Conservation (phyloP, 2,113 vertebrate species). For the Eubucco bourcierii region DNA sequence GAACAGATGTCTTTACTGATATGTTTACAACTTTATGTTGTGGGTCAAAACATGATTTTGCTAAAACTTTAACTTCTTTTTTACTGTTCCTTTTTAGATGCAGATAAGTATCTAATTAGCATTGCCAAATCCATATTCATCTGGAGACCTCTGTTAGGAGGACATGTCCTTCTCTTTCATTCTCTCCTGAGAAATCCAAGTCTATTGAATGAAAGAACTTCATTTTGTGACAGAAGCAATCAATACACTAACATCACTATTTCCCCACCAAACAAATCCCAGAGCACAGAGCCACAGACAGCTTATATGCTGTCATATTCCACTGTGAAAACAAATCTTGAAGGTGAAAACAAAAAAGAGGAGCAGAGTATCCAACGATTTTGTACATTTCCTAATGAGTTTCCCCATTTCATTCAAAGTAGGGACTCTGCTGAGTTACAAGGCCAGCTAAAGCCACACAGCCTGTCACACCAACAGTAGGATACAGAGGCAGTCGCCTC, state of each 20-base stretch:
- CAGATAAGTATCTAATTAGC: not conserved
- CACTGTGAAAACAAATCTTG: not conserved
- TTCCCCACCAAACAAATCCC: not conserved
- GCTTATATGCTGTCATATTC: not conserved
- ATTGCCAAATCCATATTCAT: not conserved
- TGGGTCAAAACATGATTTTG: not conserved
- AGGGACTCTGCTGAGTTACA: not conserved
- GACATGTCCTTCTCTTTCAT: not conserved
- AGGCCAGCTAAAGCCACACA: not conserved
- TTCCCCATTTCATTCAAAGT: not conserved
- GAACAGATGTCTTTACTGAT: not conserved
- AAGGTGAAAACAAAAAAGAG: no score
- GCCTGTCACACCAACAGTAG: not conserved
- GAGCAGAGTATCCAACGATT: not conserved
- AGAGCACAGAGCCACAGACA: not conserved
- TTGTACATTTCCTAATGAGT: not conserved
- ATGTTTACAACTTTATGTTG: not conserved
- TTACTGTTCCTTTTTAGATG: not conserved
- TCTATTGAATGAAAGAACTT: not conserved
- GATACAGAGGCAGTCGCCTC: not conserved
- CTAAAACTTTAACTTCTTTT: not conserved
- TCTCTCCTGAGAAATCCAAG: not conserved
- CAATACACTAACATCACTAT: not conserved
- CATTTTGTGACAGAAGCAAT: not conserved
- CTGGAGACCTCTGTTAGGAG: not conserved